Evolutionary conservation across 2,797 vertebrate genomes (phyloP).

Genomic region (Brotula barbata): DNA sequence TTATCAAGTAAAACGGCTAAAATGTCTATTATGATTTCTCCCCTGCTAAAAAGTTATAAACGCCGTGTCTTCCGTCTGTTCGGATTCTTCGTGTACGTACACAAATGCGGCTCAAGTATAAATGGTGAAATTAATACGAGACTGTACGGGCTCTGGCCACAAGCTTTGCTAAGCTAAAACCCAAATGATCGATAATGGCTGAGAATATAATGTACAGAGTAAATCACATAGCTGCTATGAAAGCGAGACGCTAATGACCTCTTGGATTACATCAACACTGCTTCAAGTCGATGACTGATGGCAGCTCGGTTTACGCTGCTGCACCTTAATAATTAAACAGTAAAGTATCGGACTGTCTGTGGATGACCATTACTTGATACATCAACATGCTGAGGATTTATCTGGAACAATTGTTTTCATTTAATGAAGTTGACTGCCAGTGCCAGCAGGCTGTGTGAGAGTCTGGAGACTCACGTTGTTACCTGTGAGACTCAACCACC

Average conservation of each 20-base stretch:
- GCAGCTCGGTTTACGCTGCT: slow-evolving; percentile 13
- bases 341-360: slow-evolving; percentile 8
- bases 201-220: slow-evolving; percentile 29
- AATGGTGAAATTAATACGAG: slow-evolving; percentile 20
- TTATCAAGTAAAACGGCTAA: neutral
- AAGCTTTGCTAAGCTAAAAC: slow-evolving; percentile 9
- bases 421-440: neutral
- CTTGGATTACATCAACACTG: slow-evolving; percentile 32
- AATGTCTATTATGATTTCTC: neutral
- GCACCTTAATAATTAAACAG: slow-evolving; percentile 31
- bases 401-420: slow-evolving; percentile 8
- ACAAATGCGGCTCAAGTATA: slow-evolving; percentile 2
- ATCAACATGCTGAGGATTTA: neutral
- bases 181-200: slow-evolving; percentile 27
- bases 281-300: slow-evolving; percentile 25
- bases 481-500: neutral
- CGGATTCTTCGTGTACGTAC: neutral
- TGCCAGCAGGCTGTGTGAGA: slow-evolving; percentile 6
- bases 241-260: slow-evolving; percentile 40
- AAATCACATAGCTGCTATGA: slow-evolving; percentile 25
- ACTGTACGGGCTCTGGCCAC: neutral
- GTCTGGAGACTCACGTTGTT: neutral
- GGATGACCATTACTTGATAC: slow-evolving; percentile 23
- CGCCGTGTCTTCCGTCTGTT: too few relatives aligned
- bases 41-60: neutral